These are phyloP conservation scores for Chymomyza fuscimana DNA, from an alignment of 2,888 invertebrate species.

Conservation along the genomic window DNA sequence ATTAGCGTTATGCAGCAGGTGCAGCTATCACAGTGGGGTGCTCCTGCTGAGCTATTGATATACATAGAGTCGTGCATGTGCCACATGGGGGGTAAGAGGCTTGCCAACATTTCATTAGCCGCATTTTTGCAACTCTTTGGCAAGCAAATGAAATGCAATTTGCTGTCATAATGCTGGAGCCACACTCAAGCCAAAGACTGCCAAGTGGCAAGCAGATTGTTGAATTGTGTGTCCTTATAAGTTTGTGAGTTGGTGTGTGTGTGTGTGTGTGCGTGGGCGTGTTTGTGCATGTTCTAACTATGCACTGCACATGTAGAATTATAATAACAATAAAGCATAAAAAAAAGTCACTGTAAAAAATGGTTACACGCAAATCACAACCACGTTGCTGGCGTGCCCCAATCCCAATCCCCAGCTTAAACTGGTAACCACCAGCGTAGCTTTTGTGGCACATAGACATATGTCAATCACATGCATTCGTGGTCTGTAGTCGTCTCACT, in stretches of 20 bases:
- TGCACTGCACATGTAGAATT: constrained; percentile 26
- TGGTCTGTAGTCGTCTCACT: constrained; percentile 22
- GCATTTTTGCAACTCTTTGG: constrained; percentile 1
- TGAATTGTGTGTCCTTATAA: background rate
- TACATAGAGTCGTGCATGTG: constrained; percentile 28
- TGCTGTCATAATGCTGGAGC: background rate
- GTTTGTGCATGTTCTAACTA: background rate
- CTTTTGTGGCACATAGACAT: constrained; percentile 48
- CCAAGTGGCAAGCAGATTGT: background rate
- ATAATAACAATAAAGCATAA: constrained; percentile 50
- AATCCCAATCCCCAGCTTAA: background rate
- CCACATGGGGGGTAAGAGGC: background rate
- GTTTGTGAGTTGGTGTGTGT: background rate
- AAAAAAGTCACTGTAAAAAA: constrained; percentile 26
- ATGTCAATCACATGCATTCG: constrained; percentile 60
- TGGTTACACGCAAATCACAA: constrained; percentile 52
- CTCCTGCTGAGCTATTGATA: constrained; percentile 59
- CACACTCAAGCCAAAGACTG: background rate
- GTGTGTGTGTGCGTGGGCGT: background rate
- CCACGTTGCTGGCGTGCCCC: constrained; percentile 38
- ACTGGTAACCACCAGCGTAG: background rate
- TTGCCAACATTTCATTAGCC: constrained; percentile 57
- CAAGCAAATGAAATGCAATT: constrained; percentile 7
- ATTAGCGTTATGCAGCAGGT: constrained; percentile 40
- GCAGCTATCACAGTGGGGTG: constrained; percentile 18